Base-by-base conservation (phyloP, 2,797 vertebrate species). In the Lacerta bilineata region DNA sequence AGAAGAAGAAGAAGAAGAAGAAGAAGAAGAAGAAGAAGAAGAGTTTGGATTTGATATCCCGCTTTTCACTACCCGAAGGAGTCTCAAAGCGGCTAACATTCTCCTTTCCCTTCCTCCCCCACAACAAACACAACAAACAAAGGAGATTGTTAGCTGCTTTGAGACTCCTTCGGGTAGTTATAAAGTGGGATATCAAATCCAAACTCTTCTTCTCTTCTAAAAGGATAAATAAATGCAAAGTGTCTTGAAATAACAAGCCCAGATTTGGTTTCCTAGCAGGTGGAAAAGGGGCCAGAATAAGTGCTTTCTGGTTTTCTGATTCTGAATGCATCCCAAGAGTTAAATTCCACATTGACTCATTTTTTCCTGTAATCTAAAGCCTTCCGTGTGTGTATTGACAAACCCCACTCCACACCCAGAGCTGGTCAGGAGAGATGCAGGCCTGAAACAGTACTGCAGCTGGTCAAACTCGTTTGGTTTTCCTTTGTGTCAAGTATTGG, bases 231-330 rank as follows among this genome's bases (percentile, higher is more conserved):
- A 64, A 66, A 61, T 41, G 13, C 36, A 64, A 41, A 11, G 20
- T 41, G 29, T 25, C 33, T 66, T 41, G 39, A 66, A 81, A 66
- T 23, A 27, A 27, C 33, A 81, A 41, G 13, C 11, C 59, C 25
- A 3, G 18, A 9, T 3, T 25, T 66, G n/a, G 59, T 66, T 88
- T 83, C 23, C 76, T 41, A 36, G 17, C 29, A 84, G 15, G 43
- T 1, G 27, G 78, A 83, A 91, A 91, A 71, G 84, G 84, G 29
- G 71, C 50, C n/a, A 0, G 50, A 89, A 50, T 76, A 83, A 69
- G 46, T 7, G 0, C 88, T 95, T 95, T 93, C 93, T 95, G 89
- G 92, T 69, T 59, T 76, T 77, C 39, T 7, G 46, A 80, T 18
- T 91, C 82, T 85, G 50, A 11, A 2, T 13, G 25, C 0, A 55